Evolutionary conservation across 2,888 invertebrate genomes (phyloP).

Genomic region (Rotaria socialis): DNA sequence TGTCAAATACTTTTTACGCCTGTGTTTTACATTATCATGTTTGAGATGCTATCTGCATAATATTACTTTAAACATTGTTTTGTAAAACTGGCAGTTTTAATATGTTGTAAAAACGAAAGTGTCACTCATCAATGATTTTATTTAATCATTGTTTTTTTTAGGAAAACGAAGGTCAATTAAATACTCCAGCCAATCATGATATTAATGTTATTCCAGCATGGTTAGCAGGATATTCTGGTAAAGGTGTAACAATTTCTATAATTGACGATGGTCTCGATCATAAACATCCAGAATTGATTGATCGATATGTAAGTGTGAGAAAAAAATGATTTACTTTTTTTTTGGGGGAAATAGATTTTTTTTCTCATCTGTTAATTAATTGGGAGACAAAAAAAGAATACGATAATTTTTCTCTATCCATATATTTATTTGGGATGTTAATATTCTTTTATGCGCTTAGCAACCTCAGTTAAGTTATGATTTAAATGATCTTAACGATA

Average conservation of each 20-base stretch:
- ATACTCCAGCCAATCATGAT: constrained; percentile 61
- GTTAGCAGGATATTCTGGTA: constrained; percentile 85
- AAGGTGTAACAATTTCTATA: constrained; percentile 89
- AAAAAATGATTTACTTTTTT: not conserved
- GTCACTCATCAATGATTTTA: too few species aligned
- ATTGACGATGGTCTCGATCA: constrained; percentile 92
- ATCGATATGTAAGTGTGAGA: constrained; percentile 74
- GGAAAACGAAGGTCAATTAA: constrained; percentile 41
- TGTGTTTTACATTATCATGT: too few species aligned
- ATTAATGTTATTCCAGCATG: constrained; percentile 95
- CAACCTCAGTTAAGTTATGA: constrained; percentile 46
- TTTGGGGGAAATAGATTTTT: not conserved
- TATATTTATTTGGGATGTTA: too few species aligned
- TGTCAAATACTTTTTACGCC: too few species aligned
- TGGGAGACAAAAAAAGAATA: not conserved
- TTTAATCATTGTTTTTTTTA: not conserved
- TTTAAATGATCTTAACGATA: constrained; percentile 46
- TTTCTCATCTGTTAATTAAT: not conserved
- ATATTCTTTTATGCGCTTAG: constrained; percentile 25
- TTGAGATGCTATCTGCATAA: too few species aligned
- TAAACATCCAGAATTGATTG: constrained; percentile 83
- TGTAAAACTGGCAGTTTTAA: too few species aligned
- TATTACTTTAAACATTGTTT: too few species aligned
- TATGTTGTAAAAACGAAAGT: too few species aligned
- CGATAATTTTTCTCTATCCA: not conserved